Evolutionary conservation across 2,797 vertebrate species (phyloP).

Genomic region (Hoplostethus atlanticus): DNA sequence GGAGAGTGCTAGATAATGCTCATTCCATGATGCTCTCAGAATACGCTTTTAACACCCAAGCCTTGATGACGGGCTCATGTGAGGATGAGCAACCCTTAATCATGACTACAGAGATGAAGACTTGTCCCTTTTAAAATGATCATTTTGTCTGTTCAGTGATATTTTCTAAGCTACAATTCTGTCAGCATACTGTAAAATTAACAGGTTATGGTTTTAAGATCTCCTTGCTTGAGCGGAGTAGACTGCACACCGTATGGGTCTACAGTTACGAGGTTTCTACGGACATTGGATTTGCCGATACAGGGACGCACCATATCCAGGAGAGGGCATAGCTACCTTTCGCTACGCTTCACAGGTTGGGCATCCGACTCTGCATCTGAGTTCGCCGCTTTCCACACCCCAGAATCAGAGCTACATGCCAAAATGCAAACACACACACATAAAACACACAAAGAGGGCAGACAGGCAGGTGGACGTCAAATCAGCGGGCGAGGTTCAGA

Average conservation of each 20-base stretch:
- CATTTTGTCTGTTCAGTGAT: background rate
- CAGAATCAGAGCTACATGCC: conserved; percentile 87
- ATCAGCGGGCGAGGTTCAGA: conserved; percentile 40
- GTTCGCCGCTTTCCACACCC: conserved; percentile 91
- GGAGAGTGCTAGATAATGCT: conserved; percentile 13
- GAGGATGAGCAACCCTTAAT: conserved; percentile 7
- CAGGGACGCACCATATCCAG: conserved; percentile 15
- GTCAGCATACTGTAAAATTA: no score
- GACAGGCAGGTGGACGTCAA: conserved; percentile 51
- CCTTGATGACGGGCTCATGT: background rate
- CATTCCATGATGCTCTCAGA: conserved; percentile 1
- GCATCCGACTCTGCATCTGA: conserved; percentile 85
- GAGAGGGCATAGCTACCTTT: conserved; percentile 87
- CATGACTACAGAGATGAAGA: background rate
- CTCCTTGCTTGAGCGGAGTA: background rate
- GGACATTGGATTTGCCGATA: background rate
- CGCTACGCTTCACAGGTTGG: conserved; percentile 88
- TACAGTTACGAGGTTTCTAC: background rate
- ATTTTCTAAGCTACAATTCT: background rate
- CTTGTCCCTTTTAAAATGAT: background rate
- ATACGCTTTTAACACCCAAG: conserved; percentile 10
- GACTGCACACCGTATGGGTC: background rate
- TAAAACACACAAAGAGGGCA: conserved; percentile 55
- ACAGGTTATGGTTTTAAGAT: background rate
- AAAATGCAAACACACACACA: conserved; percentile 67